phyloP scores from a whole-genome alignment of 2,113 vertebrate species.

The Xerus inauris region DNA sequence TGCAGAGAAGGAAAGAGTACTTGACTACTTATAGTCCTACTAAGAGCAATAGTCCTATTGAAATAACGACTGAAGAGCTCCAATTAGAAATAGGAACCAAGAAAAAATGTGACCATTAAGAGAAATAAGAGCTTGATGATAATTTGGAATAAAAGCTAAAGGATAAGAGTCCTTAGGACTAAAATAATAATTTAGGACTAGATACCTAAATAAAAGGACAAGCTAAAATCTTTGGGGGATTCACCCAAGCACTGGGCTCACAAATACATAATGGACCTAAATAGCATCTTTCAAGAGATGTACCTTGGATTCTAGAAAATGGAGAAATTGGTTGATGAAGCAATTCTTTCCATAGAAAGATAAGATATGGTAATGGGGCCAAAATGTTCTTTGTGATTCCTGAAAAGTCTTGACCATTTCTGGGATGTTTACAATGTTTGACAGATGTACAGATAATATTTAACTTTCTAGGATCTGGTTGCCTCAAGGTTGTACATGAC shows the following conservation, averaged over 20 bases:
- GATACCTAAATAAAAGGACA: neutral
- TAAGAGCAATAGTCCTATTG: too few species aligned
- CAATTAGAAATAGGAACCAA: neutral
- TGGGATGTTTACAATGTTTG: neutral
- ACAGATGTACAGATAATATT: neutral
- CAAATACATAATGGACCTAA: neutral
- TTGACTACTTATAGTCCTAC: too few species aligned
- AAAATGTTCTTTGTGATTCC: neutral
- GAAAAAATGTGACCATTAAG: neutral
- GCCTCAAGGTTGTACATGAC: neutral
- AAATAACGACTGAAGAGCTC: neutral
- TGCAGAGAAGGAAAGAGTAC: neutral
- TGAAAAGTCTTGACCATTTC: neutral
- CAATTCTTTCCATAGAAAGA: neutral
- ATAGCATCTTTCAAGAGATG: neutral
- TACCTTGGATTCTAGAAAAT: neutral
- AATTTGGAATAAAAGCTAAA: neutral
- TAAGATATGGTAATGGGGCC: neutral
- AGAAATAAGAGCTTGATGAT: neutral
- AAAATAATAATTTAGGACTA: too few species aligned
- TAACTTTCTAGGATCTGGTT: neutral
- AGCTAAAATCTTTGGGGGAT: neutral
- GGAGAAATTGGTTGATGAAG: neutral
- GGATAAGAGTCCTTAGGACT: neutral
- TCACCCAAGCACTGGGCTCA: neutral